A percentile compares a stretch with the other conserved stretches of the same genome.
Evolutionary conservation across 2,113 vertebrate species (phyloP).

Genomic region (Lonchura striata): DNA sequence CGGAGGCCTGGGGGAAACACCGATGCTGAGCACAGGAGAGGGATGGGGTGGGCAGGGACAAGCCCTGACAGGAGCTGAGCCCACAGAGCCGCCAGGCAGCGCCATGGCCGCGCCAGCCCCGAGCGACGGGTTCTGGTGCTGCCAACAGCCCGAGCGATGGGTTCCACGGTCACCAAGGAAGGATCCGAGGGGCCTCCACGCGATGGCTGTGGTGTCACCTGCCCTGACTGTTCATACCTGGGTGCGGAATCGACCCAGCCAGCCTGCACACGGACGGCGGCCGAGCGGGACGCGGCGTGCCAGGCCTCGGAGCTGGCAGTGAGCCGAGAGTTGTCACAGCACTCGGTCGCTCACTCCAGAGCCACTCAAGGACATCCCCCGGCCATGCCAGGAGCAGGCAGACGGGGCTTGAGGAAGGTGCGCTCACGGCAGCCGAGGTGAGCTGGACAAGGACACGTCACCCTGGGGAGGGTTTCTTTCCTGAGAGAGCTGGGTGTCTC

Average conservation of each 20-base stretch:
- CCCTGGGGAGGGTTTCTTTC: background rate
- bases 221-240: background rate
- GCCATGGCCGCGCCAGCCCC: fast-evolving
- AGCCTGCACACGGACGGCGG: background rate
- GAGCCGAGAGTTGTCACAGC: background rate
- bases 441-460: background rate
- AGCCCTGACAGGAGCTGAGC: background rate
- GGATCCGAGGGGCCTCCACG: background rate
- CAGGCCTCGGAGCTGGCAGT: background rate
- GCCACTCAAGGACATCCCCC: background rate
- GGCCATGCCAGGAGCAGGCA: background rate
- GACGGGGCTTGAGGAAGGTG: fast-evolving
- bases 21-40: fast-evolving
- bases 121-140: fast-evolving
- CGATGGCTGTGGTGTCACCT: fast-evolving
- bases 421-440: background rate
- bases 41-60: background rate
- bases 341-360: background rate
- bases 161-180: background rate
- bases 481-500: background rate
- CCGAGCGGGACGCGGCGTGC: background rate
- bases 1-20: background rate
- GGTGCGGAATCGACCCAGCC: fast-evolving
- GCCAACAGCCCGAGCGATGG: fast-evolving
- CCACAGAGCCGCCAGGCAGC: background rate